Base-by-base conservation (phyloP, 1,140 invertebrate genomes). In the Macrobrachium nipponense region DNA sequence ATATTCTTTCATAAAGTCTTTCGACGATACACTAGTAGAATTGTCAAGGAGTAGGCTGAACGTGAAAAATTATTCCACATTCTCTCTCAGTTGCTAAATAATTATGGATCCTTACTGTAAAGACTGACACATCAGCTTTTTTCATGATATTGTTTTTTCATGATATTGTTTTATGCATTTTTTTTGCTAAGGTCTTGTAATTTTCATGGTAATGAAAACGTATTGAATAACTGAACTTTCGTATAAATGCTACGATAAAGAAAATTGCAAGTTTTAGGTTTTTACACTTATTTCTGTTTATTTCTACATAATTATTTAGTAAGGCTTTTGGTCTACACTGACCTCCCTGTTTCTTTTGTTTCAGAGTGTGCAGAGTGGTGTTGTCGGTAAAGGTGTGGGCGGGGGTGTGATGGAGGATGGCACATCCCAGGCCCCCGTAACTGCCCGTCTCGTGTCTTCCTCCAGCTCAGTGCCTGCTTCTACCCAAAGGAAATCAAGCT, bases 341-440 rank as follows among this genome's bases (percentile, higher is more conserved):
- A 36, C 27, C 61, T 15, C 23, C 23, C 58, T 59, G 27, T 81
- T 17, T 86, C 59, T 61, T 81, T 64, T 76, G 60, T 87, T 87
- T 59, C 85, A 87, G 85, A 87, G 85, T 51, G 85, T 81, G 85
- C 85, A 87, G 36, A 81, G 85, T 66, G 79, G 85, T 81, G 18
- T 70, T 58, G 79, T 72, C 44, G 75, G 78, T 81, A 81, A 81
- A 43, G 79, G 85, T 61, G 85, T 87, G 85, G 85, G 85, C 79
- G 85, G 77, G 84, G 84, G 84, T 86, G 84, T 86, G 84, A 87
- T 87, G 85, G 85, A 87, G 85, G 85, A 87, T 87, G 85, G 85
- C 78, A 66, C 44, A 58, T 51, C 78, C 72, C 85, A 81, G 78
- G 79, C 85, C 79, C 73, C 72, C 82, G 82, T 77, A 83, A 61